Evolutionary conservation across 2,113 vertebrate genomes (phyloP), one percentile per base, ranked within the genome.

Genomic region (Apteryx mantelli): DNA sequence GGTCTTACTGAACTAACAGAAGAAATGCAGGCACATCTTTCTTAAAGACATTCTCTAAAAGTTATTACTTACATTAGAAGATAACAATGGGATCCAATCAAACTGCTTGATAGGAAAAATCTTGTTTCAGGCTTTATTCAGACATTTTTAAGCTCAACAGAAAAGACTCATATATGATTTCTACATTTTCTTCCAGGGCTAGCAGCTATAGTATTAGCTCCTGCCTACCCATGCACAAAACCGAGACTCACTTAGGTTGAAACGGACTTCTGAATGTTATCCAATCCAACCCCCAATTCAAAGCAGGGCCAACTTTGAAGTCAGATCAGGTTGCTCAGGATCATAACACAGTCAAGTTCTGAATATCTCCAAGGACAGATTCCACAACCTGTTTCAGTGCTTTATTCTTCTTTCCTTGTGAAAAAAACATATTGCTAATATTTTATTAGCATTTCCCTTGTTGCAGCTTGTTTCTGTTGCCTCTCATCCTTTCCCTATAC

Each of bases 241-340:
- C 13, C 44, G 28, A 80, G 8, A 53, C 21, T 94, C 58, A 55
- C 68, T 90, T 82, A 82, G 68, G 95, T 73, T 94, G 78, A 76
- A 95, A 93, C 79, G 26, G 19, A 90, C 93, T 91, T 86, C 79
- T 96, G 95, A 58, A 94, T 26, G 89, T 83, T 94, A 91, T 82
- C 64, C 85, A 90, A 83, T 70, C 44, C 0, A 1, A 81, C 21
- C 34, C 36, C 26, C 68, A 81, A 3, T 36, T 74, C 68, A 91
- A 91, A 91, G 77, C 55, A 76, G 8, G 22, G 44, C 11, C 44
- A 95, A 77, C 95, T 97, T 93, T 90, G 60, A 96, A 96, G 90
- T 70, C 26, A 3, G 85, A 91, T 96, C 75, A 74, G n/a, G 63
- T 95, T 95, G 44, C 93, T 90, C 40, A 58, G 75, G 53, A 79